Conservation (phyloP, 2,113 vertebrate genomes). For the Rhineura floridana region DNA sequence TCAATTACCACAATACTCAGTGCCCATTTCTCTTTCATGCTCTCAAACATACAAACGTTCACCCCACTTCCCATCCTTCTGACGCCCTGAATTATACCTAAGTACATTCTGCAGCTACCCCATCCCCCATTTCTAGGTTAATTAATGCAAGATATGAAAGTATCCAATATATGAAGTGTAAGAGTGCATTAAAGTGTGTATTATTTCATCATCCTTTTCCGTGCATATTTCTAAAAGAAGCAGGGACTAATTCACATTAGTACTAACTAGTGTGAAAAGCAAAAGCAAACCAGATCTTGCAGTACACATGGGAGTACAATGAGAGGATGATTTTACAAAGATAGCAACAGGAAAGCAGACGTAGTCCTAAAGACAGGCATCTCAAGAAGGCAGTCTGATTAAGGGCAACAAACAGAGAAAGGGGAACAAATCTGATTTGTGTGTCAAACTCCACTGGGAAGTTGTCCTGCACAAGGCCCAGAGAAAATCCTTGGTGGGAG, state of each 20-base stretch:
- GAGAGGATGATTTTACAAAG: no score
- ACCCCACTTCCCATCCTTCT: neutral
- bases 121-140: neutral
- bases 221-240: neutral
- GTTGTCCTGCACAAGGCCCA: neutral
- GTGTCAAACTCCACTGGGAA: neutral
- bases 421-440: neutral
- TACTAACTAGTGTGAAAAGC: neutral
- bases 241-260: neutral
- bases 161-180: neutral
- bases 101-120: no score
- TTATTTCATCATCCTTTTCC: neutral
- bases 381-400: neutral
- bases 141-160: neutral
- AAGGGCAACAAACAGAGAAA: neutral
- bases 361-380: neutral
- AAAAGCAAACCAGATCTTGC: neutral
- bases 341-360: neutral
- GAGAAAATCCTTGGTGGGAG: neutral
- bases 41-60: neutral
- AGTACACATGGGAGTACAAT: neutral
- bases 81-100: neutral
- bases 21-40: neutral
- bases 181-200: neutral
- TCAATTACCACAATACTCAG: neutral